Base-by-base conservation (phyloP, 2,113 vertebrate genomes). In the Paramisgurnus dabryanus region DNA sequence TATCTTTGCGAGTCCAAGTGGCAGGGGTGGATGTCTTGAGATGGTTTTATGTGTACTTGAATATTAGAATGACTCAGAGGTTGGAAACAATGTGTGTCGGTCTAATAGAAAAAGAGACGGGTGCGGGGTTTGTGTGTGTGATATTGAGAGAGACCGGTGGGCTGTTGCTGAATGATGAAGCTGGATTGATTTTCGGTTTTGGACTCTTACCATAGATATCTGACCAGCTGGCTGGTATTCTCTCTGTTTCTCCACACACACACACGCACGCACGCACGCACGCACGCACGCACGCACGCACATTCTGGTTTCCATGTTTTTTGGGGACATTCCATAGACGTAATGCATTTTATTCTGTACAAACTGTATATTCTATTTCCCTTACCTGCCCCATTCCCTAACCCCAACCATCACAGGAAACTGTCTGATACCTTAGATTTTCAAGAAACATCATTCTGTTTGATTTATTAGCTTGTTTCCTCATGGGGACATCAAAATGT, bases 161-260 rank as follows among this genome's bases (percentile, higher is more conserved):
- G 43, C 18, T 76, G 50, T 76, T 39, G 67, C 57, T 79, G 66
- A 79, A 68, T 69, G 76, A 79, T 68, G 76, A 63, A 22, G 55
- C 55, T 79, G 70, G 72, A 58, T 60, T 82, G 66, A 61, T 72
- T 57, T 50, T 65, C 66, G 70, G 58, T 61, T 65, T 76, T 76
- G 78, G 78, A 76, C 45, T 76, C 76, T 67, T 75, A 76, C 47
- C 9, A 58, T 55, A 71, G 49, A 75, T 43, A 45, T 76, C 70
- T 60, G 60, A 77, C 76, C 80, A 76, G 70, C 69, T 83, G 82
- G 72, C 67, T 60, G 60, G 66, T 66, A 18, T 70, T 65, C 78
- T 66, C 47, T 80, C 12, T 13, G n/a, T 12, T 4, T 50, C 49
- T 22, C 22, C 22, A 41, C 5, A 15, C 27, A 7, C 58, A 34